These are phyloP conservation scores for Phylloscopus trochiloides DNA, from an alignment of 2,113 vertebrate species.

Conservation along the genomic window DNA sequence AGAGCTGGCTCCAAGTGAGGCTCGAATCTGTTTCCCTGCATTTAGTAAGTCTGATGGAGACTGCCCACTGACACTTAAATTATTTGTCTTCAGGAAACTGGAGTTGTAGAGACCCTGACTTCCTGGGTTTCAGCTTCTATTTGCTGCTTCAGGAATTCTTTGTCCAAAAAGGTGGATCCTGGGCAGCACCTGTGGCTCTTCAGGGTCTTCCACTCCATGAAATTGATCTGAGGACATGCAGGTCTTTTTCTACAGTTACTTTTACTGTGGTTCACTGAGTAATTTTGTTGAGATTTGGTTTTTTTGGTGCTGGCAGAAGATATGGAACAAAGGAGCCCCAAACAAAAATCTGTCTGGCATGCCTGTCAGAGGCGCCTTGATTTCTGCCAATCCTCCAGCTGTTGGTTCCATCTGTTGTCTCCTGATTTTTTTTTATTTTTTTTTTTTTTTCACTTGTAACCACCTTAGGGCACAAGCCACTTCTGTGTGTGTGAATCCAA, in stretches of 20 bases:
- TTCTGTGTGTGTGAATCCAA: neutral
- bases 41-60: neutral
- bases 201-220: neutral
- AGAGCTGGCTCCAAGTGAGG: neutral
- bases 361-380: neutral
- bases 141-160: neutral
- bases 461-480: neutral
- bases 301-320: neutral
- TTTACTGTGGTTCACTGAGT: neutral
- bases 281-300: neutral
- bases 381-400: constrained; percentile 18
- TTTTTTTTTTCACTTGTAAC: neutral
- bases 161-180: neutral
- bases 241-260: neutral
- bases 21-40: neutral
- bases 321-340: neutral
- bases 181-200: neutral
- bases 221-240: neutral
- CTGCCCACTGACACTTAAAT: neutral
- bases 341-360: neutral
- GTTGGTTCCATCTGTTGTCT: constrained; percentile 49
- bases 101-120: neutral
- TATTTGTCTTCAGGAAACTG: neutral
- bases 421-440: neutral
- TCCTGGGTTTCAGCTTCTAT: neutral